Conservation (phyloP, 1,140 invertebrate genomes). For the Pseudomyrmex sp. region DNA sequence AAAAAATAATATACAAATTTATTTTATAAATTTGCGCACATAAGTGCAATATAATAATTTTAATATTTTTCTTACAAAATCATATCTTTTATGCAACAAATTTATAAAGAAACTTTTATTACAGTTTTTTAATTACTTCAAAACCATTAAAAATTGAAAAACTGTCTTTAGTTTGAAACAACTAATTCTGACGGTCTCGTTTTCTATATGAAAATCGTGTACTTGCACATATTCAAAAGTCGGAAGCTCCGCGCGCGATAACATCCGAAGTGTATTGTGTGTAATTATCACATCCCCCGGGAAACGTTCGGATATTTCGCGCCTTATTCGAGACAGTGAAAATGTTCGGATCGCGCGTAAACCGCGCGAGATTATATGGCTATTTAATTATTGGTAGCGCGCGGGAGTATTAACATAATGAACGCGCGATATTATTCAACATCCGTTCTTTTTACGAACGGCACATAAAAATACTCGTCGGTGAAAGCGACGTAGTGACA, state of each 20-base stretch:
- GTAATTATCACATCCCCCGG: slow-evolving; percentile 6
- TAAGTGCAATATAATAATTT: background rate
- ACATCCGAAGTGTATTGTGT: background rate
- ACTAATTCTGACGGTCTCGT: background rate
- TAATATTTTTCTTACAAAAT: background rate
- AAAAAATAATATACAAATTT: background rate
- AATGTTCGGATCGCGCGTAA: slow-evolving; percentile 27
- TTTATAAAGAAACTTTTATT: background rate
- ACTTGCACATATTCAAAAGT: slow-evolving; percentile 10
- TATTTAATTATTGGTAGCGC: slow-evolving; percentile 47
- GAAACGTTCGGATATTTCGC: background rate
- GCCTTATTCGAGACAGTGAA: background rate
- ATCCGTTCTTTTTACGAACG: slow-evolving; percentile 26
- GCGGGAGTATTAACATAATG: slow-evolving; percentile 28
- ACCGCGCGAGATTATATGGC: slow-evolving; percentile 8
- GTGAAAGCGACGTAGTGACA: background rate
- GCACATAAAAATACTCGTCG: slow-evolving; percentile 3
- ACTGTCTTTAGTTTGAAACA: background rate
- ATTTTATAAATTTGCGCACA: background rate
- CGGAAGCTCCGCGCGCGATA: background rate
- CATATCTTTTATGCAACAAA: background rate
- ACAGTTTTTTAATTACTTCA: background rate
- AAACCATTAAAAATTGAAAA: background rate
- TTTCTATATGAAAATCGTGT: background rate
- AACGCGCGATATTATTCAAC: slow-evolving; percentile 21